Evolutionary conservation across 2,888 invertebrate species (phyloP).

Genomic region (Pseudococcus longispinus): DNA sequence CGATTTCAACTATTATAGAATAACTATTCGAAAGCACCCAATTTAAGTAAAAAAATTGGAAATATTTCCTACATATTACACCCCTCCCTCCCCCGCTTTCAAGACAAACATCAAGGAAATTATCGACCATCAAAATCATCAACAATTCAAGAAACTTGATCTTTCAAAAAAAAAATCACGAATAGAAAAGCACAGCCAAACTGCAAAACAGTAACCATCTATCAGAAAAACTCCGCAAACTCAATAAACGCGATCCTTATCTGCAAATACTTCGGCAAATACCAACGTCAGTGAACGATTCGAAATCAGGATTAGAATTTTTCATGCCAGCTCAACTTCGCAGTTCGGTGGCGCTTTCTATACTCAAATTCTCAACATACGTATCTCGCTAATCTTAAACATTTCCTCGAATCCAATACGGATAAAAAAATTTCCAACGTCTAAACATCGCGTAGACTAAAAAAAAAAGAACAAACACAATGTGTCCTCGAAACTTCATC

Average conservation of each 20-base stretch:
- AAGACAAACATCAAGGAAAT: too few species aligned
- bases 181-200: too few species aligned
- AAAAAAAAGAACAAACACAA: background rate
- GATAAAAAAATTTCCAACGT: background rate
- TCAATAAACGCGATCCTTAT: background rate
- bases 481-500: background rate
- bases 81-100: too few species aligned
- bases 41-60: too few species aligned
- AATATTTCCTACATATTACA: too few species aligned
- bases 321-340: background rate
- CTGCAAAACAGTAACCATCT: too few species aligned
- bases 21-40: too few species aligned
- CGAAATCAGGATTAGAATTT: background rate
- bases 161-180: too few species aligned
- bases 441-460: background rate
- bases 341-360: background rate
- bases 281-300: background rate
- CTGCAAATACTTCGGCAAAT: background rate
- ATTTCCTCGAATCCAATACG: background rate
- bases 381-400: background rate
- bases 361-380: background rate
- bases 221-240: too few species aligned
- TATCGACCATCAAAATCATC: too few species aligned
- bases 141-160: too few species aligned
- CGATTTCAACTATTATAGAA: too few species aligned